phyloP scores from a whole-genome alignment of 2,888 invertebrate species.

The Ecliptopera silaceata region DNA sequence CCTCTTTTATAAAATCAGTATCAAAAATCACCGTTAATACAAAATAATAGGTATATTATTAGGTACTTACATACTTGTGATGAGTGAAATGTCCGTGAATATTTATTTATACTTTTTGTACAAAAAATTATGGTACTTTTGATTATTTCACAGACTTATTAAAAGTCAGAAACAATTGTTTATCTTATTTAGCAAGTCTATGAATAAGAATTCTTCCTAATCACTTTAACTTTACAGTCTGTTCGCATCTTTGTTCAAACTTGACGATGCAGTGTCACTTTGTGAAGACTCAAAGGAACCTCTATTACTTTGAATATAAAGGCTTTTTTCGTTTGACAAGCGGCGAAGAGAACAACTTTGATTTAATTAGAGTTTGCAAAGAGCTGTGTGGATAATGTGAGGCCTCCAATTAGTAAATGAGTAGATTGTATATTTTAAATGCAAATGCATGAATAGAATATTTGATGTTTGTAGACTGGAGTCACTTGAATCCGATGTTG shows the following conservation, averaged over 20 bases:
- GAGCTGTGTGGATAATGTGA: slow-evolving; percentile 59
- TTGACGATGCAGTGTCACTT: slow-evolving; percentile 66
- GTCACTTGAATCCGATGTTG: too few relatives aligned
- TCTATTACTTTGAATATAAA: slow-evolving; percentile 43
- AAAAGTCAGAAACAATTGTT: too few relatives aligned
- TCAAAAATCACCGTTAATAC: too few relatives aligned
- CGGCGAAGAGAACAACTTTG: slow-evolving; percentile 42
- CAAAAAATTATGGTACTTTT: too few relatives aligned
- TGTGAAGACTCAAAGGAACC: slow-evolving; percentile 40
- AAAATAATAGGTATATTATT: too few relatives aligned
- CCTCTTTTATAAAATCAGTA: too few relatives aligned
- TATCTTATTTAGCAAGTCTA: not conserved
- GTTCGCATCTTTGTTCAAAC: slow-evolving; percentile 56
- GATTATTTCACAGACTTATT: too few relatives aligned
- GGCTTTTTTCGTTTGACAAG: slow-evolving; percentile 36
- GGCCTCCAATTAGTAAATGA: slow-evolving; percentile 69
- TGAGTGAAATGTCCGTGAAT: too few relatives aligned
- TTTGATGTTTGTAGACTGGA: slow-evolving; percentile 33
- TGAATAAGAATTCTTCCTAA: slow-evolving; percentile 41
- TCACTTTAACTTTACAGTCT: slow-evolving; percentile 61
- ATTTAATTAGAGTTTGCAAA: slow-evolving; percentile 68
- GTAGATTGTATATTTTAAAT: slow-evolving; percentile 71
- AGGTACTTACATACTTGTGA: too few relatives aligned
- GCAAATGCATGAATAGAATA: too few relatives aligned
- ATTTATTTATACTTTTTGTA: too few relatives aligned